Conservation (phyloP, 37 sponge, comb jelly and placozoan species). For the Amphimedon queenslandica region DNA sequence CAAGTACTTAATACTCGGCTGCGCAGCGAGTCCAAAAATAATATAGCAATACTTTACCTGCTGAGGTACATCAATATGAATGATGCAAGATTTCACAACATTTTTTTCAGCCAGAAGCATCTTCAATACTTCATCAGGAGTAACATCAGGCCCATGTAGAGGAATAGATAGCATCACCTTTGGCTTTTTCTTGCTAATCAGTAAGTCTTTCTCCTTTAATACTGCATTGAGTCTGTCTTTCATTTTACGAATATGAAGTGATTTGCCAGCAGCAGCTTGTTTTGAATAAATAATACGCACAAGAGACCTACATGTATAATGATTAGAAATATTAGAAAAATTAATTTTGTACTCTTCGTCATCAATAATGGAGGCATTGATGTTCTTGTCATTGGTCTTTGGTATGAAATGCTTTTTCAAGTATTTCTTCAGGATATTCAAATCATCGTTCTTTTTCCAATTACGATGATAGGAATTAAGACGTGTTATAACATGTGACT, state of each 20-base stretch:
- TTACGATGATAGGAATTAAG: conserved; percentile 12
- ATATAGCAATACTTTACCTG: neutral
- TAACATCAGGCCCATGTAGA: neutral
- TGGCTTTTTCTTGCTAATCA: neutral
- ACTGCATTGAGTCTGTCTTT: neutral
- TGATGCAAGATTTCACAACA: too few relatives aligned
- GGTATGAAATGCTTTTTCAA: too few relatives aligned
- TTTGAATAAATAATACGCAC: neutral
- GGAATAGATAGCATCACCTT: neutral
- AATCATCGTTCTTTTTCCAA: too few relatives aligned
- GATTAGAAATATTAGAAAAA: neutral
- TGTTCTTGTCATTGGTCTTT: too few relatives aligned
- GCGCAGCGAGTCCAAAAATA: neutral
- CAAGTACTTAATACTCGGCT: too few relatives aligned
- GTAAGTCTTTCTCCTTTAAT: too few relatives aligned
- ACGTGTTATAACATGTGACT: conserved; percentile 45
- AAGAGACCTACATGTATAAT: neutral
- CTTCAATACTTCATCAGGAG: neutral
- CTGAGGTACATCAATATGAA: too few relatives aligned
- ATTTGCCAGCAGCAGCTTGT: neutral
- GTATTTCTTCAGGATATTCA: too few relatives aligned
- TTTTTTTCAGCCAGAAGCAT: neutral
- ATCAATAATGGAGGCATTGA: neutral
- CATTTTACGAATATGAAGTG: neutral
- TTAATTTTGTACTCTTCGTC: neutral